Conservation (phyloP, 1,140 invertebrate species). For the Octopus bimaculoides region DNA sequence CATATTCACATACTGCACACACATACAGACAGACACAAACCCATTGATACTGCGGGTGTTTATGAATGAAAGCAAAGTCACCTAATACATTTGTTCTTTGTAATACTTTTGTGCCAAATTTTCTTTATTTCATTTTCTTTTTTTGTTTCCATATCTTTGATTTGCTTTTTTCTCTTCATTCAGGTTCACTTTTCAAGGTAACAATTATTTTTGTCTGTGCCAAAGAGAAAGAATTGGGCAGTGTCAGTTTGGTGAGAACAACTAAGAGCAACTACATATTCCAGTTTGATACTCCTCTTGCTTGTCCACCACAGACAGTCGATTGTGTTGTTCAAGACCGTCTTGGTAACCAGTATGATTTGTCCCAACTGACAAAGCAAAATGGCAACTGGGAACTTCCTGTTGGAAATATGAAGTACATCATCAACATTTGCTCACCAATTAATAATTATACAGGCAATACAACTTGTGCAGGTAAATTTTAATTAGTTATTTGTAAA, state of each 20-base stretch:
- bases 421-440: slow-evolving; percentile 50
- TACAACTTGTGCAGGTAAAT: slow-evolving; percentile 42
- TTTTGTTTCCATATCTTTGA: too few relatives aligned
- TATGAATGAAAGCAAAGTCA: too few relatives aligned
- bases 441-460: slow-evolving; percentile 29
- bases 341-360: slow-evolving; percentile 41
- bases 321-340: slow-evolving; percentile 45
- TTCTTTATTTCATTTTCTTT: too few relatives aligned
- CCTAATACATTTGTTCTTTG: too few relatives aligned
- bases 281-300: slow-evolving; percentile 40
- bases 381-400: slow-evolving; percentile 37
- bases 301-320: slow-evolving; percentile 38
- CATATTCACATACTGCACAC: too few relatives aligned
- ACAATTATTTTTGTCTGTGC: slow-evolving; percentile 37
- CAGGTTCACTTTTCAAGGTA: slow-evolving; percentile 33
- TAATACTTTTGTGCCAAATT: too few relatives aligned
- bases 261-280: slow-evolving; percentile 32
- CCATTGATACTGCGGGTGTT: too few relatives aligned
- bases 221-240: slow-evolving; percentile 25
- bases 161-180: slow-evolving; percentile 9
- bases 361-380: slow-evolving; percentile 32
- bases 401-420: slow-evolving; percentile 29
- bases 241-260: slow-evolving; percentile 24
- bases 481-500: too few relatives aligned
- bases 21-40: too few relatives aligned